Conservation (phyloP, 2,888 invertebrate genomes). For the Caenorhabditis sulstoni region DNA sequence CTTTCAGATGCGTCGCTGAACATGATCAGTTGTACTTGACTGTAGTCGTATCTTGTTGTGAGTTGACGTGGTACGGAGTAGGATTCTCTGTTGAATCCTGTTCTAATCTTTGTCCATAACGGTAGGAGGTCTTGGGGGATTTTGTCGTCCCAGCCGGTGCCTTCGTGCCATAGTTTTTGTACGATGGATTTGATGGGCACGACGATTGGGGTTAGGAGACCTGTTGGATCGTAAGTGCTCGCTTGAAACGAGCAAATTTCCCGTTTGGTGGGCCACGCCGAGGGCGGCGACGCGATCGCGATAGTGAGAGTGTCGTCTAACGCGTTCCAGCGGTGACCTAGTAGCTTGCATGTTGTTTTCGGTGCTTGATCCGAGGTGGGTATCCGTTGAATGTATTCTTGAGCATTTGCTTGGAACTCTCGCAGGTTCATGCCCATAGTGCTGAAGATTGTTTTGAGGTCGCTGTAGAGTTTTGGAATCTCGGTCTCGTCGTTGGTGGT, state of each 20-base stretch:
- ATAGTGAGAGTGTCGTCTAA: slow-evolving; percentile 13
- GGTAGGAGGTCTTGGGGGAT: not conserved
- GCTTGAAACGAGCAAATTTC: slow-evolving; percentile 8
- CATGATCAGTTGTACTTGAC: slow-evolving; percentile 2
- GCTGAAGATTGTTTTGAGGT: slow-evolving; percentile 31
- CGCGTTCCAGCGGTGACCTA: slow-evolving; percentile 51
- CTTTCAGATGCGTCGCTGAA: slow-evolving; percentile 37
- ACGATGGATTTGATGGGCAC: slow-evolving; percentile 26
- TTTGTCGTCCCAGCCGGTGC: slow-evolving; percentile 18
- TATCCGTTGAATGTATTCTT: not conserved
- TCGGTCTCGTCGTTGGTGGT: slow-evolving; percentile 15
- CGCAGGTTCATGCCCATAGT: slow-evolving; percentile 17
- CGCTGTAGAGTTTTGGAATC: not conserved
- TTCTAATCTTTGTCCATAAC: slow-evolving; percentile 26
- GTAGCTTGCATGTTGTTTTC: slow-evolving; percentile 15
- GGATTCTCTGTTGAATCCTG: not conserved
- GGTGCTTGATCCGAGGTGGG: not conserved
- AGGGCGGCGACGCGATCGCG: not conserved
- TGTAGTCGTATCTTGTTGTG: not conserved
- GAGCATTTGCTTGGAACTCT: slow-evolving; percentile 6
- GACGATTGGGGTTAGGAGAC: slow-evolving; percentile 25
- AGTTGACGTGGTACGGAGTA: slow-evolving; percentile 4
- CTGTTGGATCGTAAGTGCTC: slow-evolving; percentile 41
- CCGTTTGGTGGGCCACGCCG: slow-evolving; percentile 15
- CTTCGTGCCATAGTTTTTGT: slow-evolving; percentile 14